A percentile compares a stretch with the other conserved stretches of the same genome.
Evolutionary conservation across 2,797 vertebrate species (phyloP).

Genomic region (Pogoniulus pusillus): DNA sequence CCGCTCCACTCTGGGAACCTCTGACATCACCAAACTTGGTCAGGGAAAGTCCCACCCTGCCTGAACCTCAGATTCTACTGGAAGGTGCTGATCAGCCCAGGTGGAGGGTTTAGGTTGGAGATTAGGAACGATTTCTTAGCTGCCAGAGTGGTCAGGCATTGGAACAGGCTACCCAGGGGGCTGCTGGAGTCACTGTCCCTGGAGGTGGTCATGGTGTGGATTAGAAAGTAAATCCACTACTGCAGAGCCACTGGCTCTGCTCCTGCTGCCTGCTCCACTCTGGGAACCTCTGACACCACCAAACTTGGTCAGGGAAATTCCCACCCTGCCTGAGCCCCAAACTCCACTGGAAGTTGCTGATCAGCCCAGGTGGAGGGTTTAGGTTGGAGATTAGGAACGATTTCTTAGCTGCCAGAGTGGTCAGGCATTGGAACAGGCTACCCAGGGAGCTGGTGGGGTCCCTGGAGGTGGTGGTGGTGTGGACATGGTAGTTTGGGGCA

Average conservation of each 20-base stretch:
- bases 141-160: no score
- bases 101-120: rapidly evolving
- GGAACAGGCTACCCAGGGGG: no score
- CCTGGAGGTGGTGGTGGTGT: no score
- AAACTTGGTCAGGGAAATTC: neutral
- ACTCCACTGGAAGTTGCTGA: neutral
- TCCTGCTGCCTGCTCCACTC: rapidly evolving
- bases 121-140: no score
- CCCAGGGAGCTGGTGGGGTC: no score
- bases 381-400: rapidly evolving
- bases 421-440: no score
- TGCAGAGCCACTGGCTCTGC: neutral
- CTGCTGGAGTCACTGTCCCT: no score
- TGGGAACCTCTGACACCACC: rapidly evolving
- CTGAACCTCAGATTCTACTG: neutral
- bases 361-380: neutral
- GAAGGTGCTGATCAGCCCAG: neutral
- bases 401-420: no score
- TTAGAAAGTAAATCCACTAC: neutral
- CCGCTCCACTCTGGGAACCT: rapidly evolving
- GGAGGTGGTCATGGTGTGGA: no score
- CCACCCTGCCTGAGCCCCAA: neutral
- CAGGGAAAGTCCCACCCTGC: neutral
- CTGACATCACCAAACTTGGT: neutral
- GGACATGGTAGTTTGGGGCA: no score